phyloP scores from a whole-genome alignment of 2,888 invertebrate genomes.

The Limenitis camilla region DNA sequence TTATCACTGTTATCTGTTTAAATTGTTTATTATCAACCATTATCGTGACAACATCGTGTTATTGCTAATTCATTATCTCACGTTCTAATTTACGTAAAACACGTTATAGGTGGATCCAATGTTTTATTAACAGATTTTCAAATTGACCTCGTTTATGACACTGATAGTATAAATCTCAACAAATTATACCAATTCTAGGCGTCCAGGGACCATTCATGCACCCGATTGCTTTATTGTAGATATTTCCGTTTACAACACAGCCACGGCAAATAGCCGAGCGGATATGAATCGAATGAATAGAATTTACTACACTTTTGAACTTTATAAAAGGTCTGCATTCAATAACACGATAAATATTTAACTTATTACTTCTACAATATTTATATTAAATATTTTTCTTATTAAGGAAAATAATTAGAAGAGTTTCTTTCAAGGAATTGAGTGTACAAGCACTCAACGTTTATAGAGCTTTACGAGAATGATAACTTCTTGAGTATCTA shows the following conservation, averaged over 20 bases:
- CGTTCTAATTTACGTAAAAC: neutral
- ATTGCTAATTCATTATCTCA: neutral
- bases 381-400: too few species aligned
- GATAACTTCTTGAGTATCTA: too few species aligned
- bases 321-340: neutral
- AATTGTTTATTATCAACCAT: neutral
- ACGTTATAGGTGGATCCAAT: neutral
- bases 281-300: conserved; percentile 13
- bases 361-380: too few species aligned
- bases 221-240: conserved; percentile 17
- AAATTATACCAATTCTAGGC: conserved; percentile 1
- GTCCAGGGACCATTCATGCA: conserved; percentile 9
- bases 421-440: too few species aligned
- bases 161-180: neutral
- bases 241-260: conserved; percentile 13
- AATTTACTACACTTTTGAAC: conserved; percentile 1
- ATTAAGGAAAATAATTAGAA: too few species aligned
- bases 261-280: conserved; percentile 10
- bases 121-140: neutral
- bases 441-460: too few species aligned
- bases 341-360: neutral
- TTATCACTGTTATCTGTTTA: neutral
- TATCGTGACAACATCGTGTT: neutral
- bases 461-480: too few species aligned
- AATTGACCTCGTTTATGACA: neutral